Evolutionary conservation across 2,797 vertebrate genomes (phyloP), one percentile per base, ranked within the genome.

Genomic region (Bufotes viridis): DNA sequence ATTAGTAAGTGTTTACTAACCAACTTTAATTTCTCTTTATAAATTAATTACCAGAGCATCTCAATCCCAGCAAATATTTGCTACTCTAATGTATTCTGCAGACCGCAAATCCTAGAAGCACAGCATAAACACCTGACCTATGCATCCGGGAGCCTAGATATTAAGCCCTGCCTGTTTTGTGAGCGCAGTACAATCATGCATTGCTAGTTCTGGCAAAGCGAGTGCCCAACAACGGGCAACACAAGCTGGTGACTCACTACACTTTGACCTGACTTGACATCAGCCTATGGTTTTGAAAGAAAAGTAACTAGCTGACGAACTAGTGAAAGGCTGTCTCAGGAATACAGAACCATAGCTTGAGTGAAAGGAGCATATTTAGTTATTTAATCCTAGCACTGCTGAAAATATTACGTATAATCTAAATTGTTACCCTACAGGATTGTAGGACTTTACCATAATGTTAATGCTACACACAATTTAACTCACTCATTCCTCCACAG

Each of bases 171-270:
- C 26, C 29, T 74, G 82, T 17, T n/a, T 55, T 80, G 76, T 34
- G 76, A 80, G 42, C 49, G 70, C 58, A 79, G 84, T 86, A 74
- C 84, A 78, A 34, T 86, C 74, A 86, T 65, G 74, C 84, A 86
- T 78, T 18, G 61, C 84, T 60, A 69, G 22, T 86, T 22, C 84
- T 78, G 84, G 84, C 84, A 86, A 10, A 42, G 70, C 51, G 18
- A 60, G 65, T 63, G 42, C 72, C 72, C 57, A 63, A 63, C 60
- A 78, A 51, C 24, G 42, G 42, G 72, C 84, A 65, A 24, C 1
- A 24, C 84, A 78, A 24, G 17, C n/a, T 51, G 17, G 60, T 34
- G 84, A 78, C 58, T 78, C 60, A 67, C 58, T 7, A 63, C 74
- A 51, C 60, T 22, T 18, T 78, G 42, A 78, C 84, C 84, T 85